Evolutionary conservation across 2,797 vertebrate species (phyloP).

Genomic region (Bovichtus diacanthus): DNA sequence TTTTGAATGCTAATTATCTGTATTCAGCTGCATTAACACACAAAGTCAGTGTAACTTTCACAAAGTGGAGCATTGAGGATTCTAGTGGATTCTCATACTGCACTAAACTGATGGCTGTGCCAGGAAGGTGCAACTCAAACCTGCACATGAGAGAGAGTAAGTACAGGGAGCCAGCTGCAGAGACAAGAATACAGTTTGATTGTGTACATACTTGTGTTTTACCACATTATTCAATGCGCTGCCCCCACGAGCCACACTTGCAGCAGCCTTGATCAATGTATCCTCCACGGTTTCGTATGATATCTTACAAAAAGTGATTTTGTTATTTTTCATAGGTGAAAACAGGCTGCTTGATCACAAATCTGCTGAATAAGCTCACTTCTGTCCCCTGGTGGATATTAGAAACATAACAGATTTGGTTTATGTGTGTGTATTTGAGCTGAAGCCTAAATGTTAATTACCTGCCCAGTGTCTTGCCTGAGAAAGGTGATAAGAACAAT

Average conservation of each 20-base stretch:
- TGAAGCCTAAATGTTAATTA: slow-evolving; percentile 26
- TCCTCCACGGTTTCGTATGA: no score
- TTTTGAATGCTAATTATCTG: no score
- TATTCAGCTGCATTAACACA: not conserved
- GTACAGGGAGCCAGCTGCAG: not conserved
- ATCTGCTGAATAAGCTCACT: slow-evolving; percentile 9
- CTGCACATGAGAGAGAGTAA: not conserved
- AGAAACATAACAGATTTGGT: not conserved
- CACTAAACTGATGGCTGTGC: not conserved
- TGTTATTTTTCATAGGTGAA: no score
- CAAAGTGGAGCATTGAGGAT: not conserved
- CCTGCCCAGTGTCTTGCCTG: not conserved
- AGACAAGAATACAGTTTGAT: slow-evolving; percentile 1
- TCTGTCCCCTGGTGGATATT: slow-evolving; percentile 66
- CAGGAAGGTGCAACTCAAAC: not conserved
- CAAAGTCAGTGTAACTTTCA: not conserved
- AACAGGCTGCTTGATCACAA: no score
- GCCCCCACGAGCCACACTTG: no score
- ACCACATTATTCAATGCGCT: not conserved
- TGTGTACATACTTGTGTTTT: not conserved
- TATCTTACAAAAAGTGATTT: no score
- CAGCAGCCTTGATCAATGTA: not conserved
- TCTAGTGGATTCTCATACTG: not conserved
- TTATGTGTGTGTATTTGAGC: not conserved
- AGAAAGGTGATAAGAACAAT: slow-evolving; percentile 39